Base-by-base conservation (phyloP, 1,140 invertebrate species). In the Penaeus chinensis region DNA sequence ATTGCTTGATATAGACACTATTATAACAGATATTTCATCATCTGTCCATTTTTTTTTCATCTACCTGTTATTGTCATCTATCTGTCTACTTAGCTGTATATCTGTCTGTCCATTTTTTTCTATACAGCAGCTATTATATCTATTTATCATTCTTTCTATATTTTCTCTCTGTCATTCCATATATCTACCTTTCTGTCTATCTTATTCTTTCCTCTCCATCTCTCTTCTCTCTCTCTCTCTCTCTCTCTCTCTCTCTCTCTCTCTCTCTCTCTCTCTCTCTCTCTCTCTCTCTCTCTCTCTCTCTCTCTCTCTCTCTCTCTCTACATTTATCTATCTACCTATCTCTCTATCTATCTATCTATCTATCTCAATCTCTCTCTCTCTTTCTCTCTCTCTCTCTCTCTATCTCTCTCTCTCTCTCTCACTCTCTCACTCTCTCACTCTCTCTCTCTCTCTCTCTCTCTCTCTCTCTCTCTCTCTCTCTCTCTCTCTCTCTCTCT, bases 211-310 rank as follows among this genome's bases (percentile, higher is more conserved):
- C 8, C 74, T 8, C 74, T n/a, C 37, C 32, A 10, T 42, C 7
- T 8, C 74, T 11, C 20, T 19, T 77, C 74, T 62, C 24, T 24
- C n/a, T 81, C n/a, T 62, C 11, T 22, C 11, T 19, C 54, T 37
- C 60, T 54, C 65, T 83, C 27, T 66, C 20, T 69, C 47, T 24
- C 63, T 83, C 60, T 4, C 19, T 83, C 42, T 32, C 18, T 54
- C 69, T 54, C 63, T 69, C 32, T 19, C 81, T 83, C 69, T 22
- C 62, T 69, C 22, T 54, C 62, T 69, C 37, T 47, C 65, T 66
- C 69, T 69, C 81, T 62, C 32, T 63, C 79, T 42, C 63, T 63
- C 79, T 61, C 60, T 20, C 79, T 61, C 63, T 65, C 61, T 47
- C 65, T 63, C 61, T 62, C 61, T 37, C 20, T n/a, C 42, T 42